These are phyloP conservation scores for Tetrao urogallus DNA, from an alignment of 2,113 vertebrate species.

Conservation along the genomic window DNA sequence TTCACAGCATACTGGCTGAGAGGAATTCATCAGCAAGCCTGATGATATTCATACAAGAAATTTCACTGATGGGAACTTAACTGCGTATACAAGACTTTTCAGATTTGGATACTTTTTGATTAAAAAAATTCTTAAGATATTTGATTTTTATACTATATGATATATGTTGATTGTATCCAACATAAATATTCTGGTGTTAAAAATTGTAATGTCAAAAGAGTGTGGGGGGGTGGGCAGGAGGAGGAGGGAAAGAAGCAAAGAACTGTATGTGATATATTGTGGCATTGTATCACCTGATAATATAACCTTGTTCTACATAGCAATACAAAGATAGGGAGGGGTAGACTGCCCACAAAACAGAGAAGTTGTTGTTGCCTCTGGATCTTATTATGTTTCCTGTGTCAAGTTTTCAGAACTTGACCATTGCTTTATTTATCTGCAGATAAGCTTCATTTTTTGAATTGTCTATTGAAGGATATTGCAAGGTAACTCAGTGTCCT, in stretches of 20 bases:
- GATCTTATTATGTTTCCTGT: not conserved
- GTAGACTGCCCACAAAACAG: not conserved
- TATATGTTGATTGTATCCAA: not conserved
- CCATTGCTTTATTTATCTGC: not conserved
- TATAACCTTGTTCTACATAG: not conserved
- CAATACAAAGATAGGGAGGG: not conserved
- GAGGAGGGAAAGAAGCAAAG: not conserved
- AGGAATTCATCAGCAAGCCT: not conserved
- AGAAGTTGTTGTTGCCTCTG: not conserved
- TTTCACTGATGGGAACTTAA: not conserved
- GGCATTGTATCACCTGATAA: not conserved
- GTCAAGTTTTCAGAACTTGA: not conserved
- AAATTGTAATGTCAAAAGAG: not conserved
- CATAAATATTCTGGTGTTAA: not conserved
- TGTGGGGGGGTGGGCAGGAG: too few relatives aligned
- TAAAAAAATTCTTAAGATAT: not conserved
- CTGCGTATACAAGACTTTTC: not conserved
- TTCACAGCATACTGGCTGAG: not conserved
- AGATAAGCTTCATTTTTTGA: not conserved
- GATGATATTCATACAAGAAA: not conserved
- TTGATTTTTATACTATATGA: not conserved
- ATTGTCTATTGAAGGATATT: not conserved
- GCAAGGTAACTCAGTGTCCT: not conserved
- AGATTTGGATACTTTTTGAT: not conserved
- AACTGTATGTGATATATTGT: rapidly evolving